These are phyloP conservation scores for Chaetophractus vellerosus DNA, from an alignment of 2,797 vertebrate species.

Conservation along the genomic window DNA sequence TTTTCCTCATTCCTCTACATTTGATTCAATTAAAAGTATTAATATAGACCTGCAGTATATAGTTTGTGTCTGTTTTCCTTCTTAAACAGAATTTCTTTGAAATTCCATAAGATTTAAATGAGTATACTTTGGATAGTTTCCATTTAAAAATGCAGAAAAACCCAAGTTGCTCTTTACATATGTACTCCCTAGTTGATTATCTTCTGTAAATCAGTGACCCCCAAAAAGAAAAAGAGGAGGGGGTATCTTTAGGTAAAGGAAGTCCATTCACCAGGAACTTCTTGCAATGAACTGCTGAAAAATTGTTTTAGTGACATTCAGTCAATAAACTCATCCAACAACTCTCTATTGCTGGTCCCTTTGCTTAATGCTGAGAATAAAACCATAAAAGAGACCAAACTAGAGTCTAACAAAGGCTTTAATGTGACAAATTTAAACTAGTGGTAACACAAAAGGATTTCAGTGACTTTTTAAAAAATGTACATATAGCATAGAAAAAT, in stretches of 20 bases:
- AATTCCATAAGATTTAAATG: not conserved
- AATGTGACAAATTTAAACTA: not conserved
- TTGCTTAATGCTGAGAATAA: not conserved
- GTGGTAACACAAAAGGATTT: not conserved
- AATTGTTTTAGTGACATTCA: not conserved
- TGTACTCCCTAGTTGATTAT: not conserved
- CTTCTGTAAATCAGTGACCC: not conserved
- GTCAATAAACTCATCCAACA: not conserved
- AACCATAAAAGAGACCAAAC: not conserved
- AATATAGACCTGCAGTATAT: not conserved
- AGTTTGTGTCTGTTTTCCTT: constrained; percentile 29
- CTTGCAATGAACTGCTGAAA: not conserved
- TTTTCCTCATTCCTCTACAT: not conserved
- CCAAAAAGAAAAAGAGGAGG: not conserved
- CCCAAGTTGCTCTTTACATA: not conserved
- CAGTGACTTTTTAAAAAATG: not conserved
- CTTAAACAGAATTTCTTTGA: constrained; percentile 19
- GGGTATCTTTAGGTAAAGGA: not conserved
- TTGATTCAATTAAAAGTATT: not conserved
- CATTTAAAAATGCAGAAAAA: constrained; percentile 1
- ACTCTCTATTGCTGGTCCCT: not conserved
- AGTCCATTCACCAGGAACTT: not conserved
- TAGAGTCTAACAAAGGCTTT: not conserved
- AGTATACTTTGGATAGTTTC: constrained; percentile 6
- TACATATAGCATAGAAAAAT: not conserved